A percentile compares a stretch with the other conserved stretches of the same genome.
These are phyloP conservation scores for Zaprionus kolodkinae DNA, from an alignment of 1,140 invertebrate genomes.

Conservation along the genomic window DNA sequence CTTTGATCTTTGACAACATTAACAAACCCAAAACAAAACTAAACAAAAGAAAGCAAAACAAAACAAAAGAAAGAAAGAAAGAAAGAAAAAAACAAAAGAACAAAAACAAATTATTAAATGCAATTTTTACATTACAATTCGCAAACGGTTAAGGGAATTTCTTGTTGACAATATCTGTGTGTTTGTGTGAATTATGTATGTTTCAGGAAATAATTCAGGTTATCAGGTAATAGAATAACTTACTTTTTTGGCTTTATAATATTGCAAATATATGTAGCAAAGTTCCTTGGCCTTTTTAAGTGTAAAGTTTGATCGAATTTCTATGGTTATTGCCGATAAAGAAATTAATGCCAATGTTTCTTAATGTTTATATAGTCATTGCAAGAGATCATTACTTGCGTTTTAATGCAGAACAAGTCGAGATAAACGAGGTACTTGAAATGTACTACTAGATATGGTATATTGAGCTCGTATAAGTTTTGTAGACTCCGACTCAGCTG, in stretches of 20 bases:
- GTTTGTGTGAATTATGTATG: no score
- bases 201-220: not conserved
- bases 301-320: not conserved
- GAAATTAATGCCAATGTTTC: not conserved
- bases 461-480: not conserved
- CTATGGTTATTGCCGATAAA: not conserved
- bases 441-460: not conserved
- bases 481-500: not conserved
- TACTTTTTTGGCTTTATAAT: no score
- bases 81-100: not conserved
- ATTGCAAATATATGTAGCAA: no score
- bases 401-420: not conserved
- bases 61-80: no score
- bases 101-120: conserved; percentile 14
- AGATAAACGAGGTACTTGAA: not conserved
- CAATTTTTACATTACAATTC: conserved; percentile 17
- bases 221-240: no score
- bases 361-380: not conserved
- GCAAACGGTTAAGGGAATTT: not conserved
- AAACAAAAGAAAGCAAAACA: not conserved
- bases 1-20: conserved; percentile 12
- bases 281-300: no score
- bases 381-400: not conserved
- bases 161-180: not conserved
- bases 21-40: conserved; percentile 5